Base-by-base conservation (phyloP, 1,140 invertebrate genomes). In the Dendrolimus punctatus region DNA sequence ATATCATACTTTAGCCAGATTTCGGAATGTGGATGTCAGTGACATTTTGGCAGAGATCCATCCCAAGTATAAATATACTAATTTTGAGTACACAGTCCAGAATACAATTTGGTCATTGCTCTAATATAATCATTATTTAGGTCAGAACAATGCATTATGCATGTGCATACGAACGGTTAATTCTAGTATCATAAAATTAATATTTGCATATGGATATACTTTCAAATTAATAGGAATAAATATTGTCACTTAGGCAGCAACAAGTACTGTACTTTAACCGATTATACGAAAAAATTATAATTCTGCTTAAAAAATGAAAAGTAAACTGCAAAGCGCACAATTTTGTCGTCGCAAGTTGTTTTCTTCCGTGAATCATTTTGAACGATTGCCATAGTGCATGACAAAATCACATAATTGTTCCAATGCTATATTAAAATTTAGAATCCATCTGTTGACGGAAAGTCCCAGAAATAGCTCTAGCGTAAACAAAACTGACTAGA, bases 11-110 rank as follows among this genome's bases (percentile, higher is more conserved):
- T 80, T 72, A 73, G 68, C 60, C 61, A 68, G 63, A 70, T 81
- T 73, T 74, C 70, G 76, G 72, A 73, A 81, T 73, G 72, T 70
- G 74, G 62, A 76, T 85, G 80, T 85, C 76, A 74, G 71, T 77
- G 75, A 73, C 78, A 73, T 82, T 67, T 83, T 85, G 82, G 82
- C 82, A 78, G 53, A 48, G 62, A 58, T 82, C 82, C 82, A 80
- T 61, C 53, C 70, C 58, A 75, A 75, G 68, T 83, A 85, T 85
- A 81, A 80, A 83, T 85, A 85, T 68, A 80, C 71, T 65, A 80
- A 81, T 77, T 79, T 81, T 76, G 60, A 68, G 65, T 77, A 61
- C 75, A 76, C 71, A 65, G 70, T 76, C 68, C 73, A 72, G 75
- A 73, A 76, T 72, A 77, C 68, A 71, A 66, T 76, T 80, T 85